Evolutionary conservation across 2,113 vertebrate genomes (phyloP), one percentile per base, ranked within the genome.

Genomic region (Brachirus orientalis): DNA sequence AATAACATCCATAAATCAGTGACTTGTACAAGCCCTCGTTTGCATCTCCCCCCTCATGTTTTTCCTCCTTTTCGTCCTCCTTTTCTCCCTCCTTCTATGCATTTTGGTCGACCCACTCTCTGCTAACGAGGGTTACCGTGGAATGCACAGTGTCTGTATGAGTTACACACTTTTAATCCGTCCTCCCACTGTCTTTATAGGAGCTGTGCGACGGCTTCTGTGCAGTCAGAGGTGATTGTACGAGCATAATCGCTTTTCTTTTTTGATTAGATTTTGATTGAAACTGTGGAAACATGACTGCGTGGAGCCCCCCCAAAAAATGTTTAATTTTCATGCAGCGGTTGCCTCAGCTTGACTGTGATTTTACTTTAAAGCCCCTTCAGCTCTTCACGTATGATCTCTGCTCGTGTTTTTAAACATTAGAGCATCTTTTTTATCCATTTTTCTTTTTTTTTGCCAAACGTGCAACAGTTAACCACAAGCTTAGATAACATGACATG

Each of bases 51-150:
- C 45, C 19, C 22, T 20, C n/a, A 36, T 41, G 10, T 55, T 43
- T 19, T n/a, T 16, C 36, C n/a, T 53, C 28, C 14, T n/a, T 3
- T n/a, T 47, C 45, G n/a, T 16, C 36, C n/a, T 53, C 28, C 14
- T n/a, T 3, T n/a, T 47, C 45, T n/a, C n/a, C n/a, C n/a, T n/a
- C n/a, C n/a, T n/a, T n/a, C n/a, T n/a, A n/a, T n/a, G n/a, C n/a
- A n/a, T 65, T 67, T 40, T 3, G 14, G 59, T 75, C 53, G 11
- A 65, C 63, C 73, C 73, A 22, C 44, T 60, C 35, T 43, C 53
- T 54, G 20, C 58, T 69, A 72, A 78, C 67, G 43, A 74, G 69
- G 28, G 61, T 59, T 66, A 4, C 9, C 4, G 11, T 13, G 41
- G 58, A 52, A 38, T 20, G 53, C 60, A 28, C 28, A 1, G 13